phyloP scores from a whole-genome alignment of 2,888 invertebrate species.

The Ferdinandea cuprea region DNA sequence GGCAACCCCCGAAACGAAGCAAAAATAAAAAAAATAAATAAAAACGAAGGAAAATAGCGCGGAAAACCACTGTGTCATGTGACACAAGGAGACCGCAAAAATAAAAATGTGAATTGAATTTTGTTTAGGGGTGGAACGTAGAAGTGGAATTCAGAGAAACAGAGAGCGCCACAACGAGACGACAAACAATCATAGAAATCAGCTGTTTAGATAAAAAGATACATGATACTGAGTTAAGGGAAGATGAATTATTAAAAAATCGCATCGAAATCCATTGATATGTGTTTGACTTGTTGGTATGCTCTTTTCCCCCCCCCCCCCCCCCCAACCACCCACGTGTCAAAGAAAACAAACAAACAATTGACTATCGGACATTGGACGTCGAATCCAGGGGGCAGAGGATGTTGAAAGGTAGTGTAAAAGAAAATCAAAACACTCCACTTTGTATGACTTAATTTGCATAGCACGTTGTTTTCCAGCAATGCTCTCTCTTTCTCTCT shows the following conservation, averaged over 20 bases:
- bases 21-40: too few relatives aligned
- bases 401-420: neutral
- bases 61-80: slow-evolving; percentile 71
- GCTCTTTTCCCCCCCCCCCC: too few relatives aligned
- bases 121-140: slow-evolving; percentile 44
- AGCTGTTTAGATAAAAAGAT: slow-evolving; percentile 61
- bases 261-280: neutral
- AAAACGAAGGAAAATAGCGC: slow-evolving; percentile 64
- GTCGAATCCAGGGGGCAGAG: neutral
- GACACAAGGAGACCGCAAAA: slow-evolving; percentile 71
- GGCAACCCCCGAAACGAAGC: slow-evolving; percentile 3
- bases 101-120: slow-evolving; percentile 68
- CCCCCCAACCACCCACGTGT: slow-evolving; percentile 40
- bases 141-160: slow-evolving; percentile 29
- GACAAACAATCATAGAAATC: slow-evolving; percentile 45
- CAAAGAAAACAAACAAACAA: slow-evolving; percentile 11
- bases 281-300: neutral
- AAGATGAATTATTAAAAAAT: neutral
- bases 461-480: slow-evolving; percentile 59
- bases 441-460: slow-evolving; percentile 55
- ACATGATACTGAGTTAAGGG: too few relatives aligned
- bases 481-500: slow-evolving; percentile 33
- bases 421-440: slow-evolving; percentile 48
- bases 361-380: neutral
- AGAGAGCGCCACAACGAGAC: slow-evolving; percentile 24